A percentile compares a stretch with the other conserved stretches of the same genome.
These are phyloP conservation scores for Musca domestica DNA, from an alignment of 1,140 invertebrate species.

Conservation along the genomic window DNA sequence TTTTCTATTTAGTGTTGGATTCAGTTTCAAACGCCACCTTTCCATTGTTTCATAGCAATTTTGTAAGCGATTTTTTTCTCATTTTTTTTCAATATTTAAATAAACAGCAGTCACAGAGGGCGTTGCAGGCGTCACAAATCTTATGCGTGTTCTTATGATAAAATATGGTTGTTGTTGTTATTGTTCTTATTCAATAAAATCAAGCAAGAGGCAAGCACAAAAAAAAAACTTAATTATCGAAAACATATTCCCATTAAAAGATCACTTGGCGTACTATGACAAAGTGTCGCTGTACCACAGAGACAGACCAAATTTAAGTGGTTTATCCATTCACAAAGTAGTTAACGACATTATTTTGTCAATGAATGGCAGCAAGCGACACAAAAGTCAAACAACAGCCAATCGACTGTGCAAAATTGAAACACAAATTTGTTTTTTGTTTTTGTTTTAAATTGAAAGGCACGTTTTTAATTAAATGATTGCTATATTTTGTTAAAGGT, in stretches of 20 bases:
- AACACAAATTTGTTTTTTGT: too few relatives aligned
- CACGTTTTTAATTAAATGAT: constrained; percentile 18
- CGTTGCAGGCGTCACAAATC: constrained; percentile 23
- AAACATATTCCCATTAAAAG: background rate
- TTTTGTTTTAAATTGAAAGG: background rate
- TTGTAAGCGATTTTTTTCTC: background rate
- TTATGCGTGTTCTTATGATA: constrained; percentile 17
- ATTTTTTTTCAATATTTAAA: background rate
- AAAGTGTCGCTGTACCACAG: background rate
- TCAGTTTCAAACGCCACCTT: background rate
- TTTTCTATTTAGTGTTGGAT: constrained; percentile 3
- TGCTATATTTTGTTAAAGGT: background rate
- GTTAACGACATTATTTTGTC: constrained; percentile 13
- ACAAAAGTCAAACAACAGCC: background rate
- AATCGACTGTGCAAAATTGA: background rate
- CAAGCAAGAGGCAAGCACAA: background rate
- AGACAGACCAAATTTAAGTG: constrained; percentile 1
- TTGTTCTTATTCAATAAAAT: background rate
- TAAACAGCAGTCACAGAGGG: constrained; percentile 21
- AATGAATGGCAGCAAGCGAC: background rate
- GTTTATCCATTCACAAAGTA: background rate
- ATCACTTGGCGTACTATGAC: background rate
- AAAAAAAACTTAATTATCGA: background rate
- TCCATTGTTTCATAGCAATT: too few relatives aligned
- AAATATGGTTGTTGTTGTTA: background rate